Conservation (phyloP, 1,140 invertebrate genomes). For the Hyles vespertilio region DNA sequence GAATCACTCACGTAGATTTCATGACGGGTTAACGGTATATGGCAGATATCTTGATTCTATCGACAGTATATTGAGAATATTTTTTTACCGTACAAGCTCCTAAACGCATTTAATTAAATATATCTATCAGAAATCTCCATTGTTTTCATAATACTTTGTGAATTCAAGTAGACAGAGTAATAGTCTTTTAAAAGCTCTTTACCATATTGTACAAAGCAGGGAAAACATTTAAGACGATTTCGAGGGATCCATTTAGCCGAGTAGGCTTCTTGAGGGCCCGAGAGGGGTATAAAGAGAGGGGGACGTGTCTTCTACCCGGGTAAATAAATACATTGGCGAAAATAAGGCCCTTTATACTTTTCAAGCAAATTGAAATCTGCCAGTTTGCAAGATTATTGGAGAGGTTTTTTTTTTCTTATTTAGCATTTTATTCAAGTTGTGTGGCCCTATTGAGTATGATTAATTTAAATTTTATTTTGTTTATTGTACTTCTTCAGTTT, state of each 20-base stretch:
- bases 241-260: conserved; percentile 5
- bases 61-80: too few species aligned
- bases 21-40: too few species aligned
- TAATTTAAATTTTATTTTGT: too few species aligned
- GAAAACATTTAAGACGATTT: conserved; percentile 6
- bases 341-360: conserved; percentile 5
- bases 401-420: neutral
- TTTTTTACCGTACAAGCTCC: too few species aligned
- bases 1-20: too few species aligned
- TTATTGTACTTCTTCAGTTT: too few species aligned
- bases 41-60: too few species aligned
- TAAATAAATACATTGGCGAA: conserved; percentile 8
- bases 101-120: too few species aligned
- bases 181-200: conserved; percentile 1
- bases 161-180: neutral
- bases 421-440: too few species aligned
- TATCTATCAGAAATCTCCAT: too few species aligned
- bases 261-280: neutral
- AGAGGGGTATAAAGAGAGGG: neutral
- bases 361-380: conserved; percentile 5
- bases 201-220: conserved; percentile 4
- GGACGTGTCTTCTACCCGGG: neutral
- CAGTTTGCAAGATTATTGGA: neutral
- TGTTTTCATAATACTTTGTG: too few species aligned
- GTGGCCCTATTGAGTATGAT: too few species aligned